These are phyloP conservation scores for Zaprionus vittiger DNA, from an alignment of 1,140 invertebrate genomes.

Conservation along the genomic window DNA sequence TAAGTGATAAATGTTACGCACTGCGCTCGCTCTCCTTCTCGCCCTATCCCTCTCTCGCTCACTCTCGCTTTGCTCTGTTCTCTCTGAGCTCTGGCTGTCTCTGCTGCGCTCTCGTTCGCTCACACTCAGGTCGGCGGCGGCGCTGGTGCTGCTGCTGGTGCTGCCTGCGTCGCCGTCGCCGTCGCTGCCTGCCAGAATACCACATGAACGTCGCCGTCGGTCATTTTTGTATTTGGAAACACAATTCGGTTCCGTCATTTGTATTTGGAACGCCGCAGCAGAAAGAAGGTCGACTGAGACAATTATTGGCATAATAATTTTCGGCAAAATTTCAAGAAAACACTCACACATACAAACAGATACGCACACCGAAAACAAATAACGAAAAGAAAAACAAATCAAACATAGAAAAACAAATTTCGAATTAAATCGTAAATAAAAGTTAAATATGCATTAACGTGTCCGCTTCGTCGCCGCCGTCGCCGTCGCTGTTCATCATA, in stretches of 20 bases:
- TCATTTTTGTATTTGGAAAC: constrained; percentile 51
- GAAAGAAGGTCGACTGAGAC: constrained; percentile 49
- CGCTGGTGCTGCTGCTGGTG: constrained; percentile 28
- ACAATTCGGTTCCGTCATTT: constrained; percentile 53
- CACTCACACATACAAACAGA: neutral
- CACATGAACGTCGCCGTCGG: constrained; percentile 29
- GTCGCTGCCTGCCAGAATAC: constrained; percentile 26
- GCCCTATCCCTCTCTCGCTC: neutral
- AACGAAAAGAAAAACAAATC: constrained; percentile 17
- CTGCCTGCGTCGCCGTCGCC: constrained; percentile 11
- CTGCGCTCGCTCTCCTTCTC: constrained; percentile 8
- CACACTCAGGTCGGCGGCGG: neutral
- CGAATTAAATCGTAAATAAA: constrained; percentile 24
- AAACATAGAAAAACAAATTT: neutral
- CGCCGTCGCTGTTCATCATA: constrained; percentile 17
- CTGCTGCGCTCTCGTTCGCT: constrained; percentile 2
- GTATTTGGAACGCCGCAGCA: constrained; percentile 55
- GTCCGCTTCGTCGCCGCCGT: constrained; percentile 20
- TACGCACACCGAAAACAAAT: constrained; percentile 14
- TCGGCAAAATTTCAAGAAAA: constrained; percentile 38
- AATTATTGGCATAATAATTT: constrained; percentile 49
- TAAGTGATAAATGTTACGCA: constrained; percentile 54
- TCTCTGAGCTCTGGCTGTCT: constrained; percentile 2
- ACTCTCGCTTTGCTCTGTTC: constrained; percentile 10
- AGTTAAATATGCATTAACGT: constrained; percentile 53